These are phyloP conservation scores for Aphodius sticticus DNA, from an alignment of 2,888 invertebrate genomes.

Conservation along the genomic window DNA sequence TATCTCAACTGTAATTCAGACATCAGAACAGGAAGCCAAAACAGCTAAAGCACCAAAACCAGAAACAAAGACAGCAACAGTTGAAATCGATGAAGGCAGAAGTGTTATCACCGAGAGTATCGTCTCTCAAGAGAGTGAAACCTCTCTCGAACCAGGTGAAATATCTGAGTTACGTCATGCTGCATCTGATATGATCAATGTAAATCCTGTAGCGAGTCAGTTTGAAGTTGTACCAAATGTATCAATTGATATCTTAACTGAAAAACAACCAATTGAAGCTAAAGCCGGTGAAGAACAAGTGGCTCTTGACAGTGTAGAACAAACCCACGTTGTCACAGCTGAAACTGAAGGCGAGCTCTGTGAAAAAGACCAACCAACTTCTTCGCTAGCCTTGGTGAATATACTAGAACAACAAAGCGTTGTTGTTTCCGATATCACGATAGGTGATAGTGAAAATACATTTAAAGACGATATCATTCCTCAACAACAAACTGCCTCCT, in stretches of 20 bases:
- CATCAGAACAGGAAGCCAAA: slow-evolving; percentile 59
- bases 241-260: slow-evolving; percentile 48
- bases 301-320: slow-evolving; percentile 53
- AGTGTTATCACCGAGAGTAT: slow-evolving; percentile 61
- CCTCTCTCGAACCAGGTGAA: slow-evolving; percentile 53
- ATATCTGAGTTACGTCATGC: slow-evolving; percentile 54
- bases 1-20: slow-evolving; percentile 59
- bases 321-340: slow-evolving; percentile 55
- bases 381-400: slow-evolving; percentile 58
- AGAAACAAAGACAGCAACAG: slow-evolving; percentile 56
- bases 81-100: slow-evolving; percentile 59
- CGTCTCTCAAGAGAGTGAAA: slow-evolving; percentile 62
- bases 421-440: slow-evolving; percentile 58
- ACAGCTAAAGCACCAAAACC: slow-evolving; percentile 51
- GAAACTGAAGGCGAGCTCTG: slow-evolving; percentile 59
- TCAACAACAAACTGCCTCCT: slow-evolving; percentile 50
- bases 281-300: slow-evolving; percentile 51
- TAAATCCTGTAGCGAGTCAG: slow-evolving; percentile 60
- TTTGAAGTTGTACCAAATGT: slow-evolving; percentile 57
- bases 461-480: slow-evolving; percentile 54
- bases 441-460: slow-evolving; percentile 59
- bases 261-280: slow-evolving; percentile 39
- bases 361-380: slow-evolving; percentile 53
- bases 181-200: slow-evolving; percentile 52
- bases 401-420: slow-evolving; percentile 58